Percentiles rank a stretch among this genome's conserved stretches.
Conservation (phyloP, 2,113 vertebrate species). For the Abramis brama region DNA sequence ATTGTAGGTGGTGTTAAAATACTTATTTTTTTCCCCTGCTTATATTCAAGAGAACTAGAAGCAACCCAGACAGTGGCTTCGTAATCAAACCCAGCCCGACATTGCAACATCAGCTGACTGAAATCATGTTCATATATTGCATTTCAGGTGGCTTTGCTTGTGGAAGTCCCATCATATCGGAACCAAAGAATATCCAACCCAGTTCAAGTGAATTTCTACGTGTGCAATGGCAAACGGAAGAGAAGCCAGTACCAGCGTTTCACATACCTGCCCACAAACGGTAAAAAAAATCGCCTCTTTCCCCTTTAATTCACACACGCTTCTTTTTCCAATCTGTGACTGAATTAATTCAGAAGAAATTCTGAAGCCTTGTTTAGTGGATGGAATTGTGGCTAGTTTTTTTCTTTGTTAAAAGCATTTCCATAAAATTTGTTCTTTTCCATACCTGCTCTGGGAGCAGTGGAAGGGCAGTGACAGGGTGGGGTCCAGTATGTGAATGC, state of each 20-base stretch:
- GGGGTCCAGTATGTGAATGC: slow-evolving; percentile 66
- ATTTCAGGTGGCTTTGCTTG: slow-evolving; percentile 84
- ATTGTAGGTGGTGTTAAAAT: background rate
- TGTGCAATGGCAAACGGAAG: slow-evolving; percentile 98
- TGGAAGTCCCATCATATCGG: slow-evolving; percentile 94
- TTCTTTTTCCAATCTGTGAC: slow-evolving; percentile 12
- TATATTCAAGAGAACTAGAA: background rate
- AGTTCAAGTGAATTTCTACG: slow-evolving; percentile 94
- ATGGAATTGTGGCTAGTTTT: slow-evolving; percentile 64
- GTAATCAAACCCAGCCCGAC: background rate
- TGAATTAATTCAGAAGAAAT: slow-evolving; percentile 7
- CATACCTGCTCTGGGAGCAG: slow-evolving; percentile 65
- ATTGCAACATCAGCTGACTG: background rate
- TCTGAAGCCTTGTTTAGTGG: slow-evolving; percentile 37
- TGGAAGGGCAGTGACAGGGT: slow-evolving; percentile 52
- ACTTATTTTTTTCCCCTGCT: background rate
- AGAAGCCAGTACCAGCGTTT: slow-evolving; percentile 96
- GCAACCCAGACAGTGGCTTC: background rate
- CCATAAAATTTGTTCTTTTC: slow-evolving; percentile 72
- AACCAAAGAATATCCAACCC: slow-evolving; percentile 93
- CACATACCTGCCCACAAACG: slow-evolving; percentile 93
- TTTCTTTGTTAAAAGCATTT: slow-evolving; percentile 60
- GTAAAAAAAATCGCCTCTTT: slow-evolving; percentile 72
- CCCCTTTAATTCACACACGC: background rate
- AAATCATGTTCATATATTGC: background rate